Percentiles rank a stretch among this genome's conserved stretches.
These are phyloP conservation scores for Nomada lathburiana DNA, from an alignment of 2,888 invertebrate genomes.

Conservation along the genomic window DNA sequence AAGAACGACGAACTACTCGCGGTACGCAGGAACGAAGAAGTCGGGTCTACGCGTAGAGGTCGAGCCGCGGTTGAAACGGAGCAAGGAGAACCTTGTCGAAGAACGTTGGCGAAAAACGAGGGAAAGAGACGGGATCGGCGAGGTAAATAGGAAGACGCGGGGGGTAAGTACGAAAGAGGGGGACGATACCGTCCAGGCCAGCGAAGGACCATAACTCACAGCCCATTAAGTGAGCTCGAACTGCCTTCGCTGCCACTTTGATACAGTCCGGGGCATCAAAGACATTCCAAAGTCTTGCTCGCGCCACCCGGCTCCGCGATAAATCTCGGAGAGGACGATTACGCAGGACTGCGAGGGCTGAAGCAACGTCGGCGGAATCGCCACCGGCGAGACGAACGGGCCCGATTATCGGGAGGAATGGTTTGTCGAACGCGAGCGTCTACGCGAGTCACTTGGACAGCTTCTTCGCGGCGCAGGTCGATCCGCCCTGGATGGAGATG, in stretches of 20 bases:
- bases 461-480: conserved; percentile 21
- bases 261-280: conserved; percentile 82
- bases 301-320: conserved; percentile 72
- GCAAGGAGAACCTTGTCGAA: not conserved
- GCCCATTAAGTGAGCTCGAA: conserved; percentile 82
- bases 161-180: conserved; percentile 15
- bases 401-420: conserved; percentile 70
- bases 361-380: conserved; percentile 69
- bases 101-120: not conserved
- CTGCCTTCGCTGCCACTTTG: conserved; percentile 79
- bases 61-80: conserved; percentile 33
- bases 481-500: conserved; percentile 43
- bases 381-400: conserved; percentile 55
- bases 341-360: conserved; percentile 53
- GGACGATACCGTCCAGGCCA: conserved; percentile 48
- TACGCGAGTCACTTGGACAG: conserved; percentile 36
- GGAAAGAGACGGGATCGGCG: conserved; percentile 46
- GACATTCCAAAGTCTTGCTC: conserved; percentile 77
- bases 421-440: conserved; percentile 62
- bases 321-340: conserved; percentile 75
- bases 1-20: conserved; percentile 10
- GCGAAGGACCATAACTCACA: conserved; percentile 81
- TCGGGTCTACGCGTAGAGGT: not conserved
- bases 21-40: not conserved
- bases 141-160: conserved; percentile 46